These are phyloP conservation scores for Nycticorax nycticorax DNA, from an alignment of 2,113 vertebrate genomes.

Conservation along the genomic window DNA sequence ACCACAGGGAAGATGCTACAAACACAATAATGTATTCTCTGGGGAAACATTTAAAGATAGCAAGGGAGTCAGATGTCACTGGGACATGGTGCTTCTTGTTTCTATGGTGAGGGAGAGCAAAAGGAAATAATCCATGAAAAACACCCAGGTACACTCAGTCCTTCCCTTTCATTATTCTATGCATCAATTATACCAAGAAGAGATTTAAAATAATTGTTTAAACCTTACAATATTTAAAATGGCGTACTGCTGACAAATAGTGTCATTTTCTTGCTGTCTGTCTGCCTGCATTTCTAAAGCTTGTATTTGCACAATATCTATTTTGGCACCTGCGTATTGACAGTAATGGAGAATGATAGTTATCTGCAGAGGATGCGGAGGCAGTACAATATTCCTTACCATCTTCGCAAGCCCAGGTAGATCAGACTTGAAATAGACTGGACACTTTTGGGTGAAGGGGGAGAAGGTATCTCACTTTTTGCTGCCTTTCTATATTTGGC, in stretches of 20 bases:
- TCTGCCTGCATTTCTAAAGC: neutral
- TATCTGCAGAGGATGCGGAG: neutral
- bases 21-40: slow-evolving; percentile 28
- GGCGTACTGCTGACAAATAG: neutral
- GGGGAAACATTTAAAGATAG: neutral
- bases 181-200: neutral
- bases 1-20: neutral
- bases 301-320: neutral
- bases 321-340: neutral
- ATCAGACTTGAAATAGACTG: neutral
- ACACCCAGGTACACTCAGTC: neutral
- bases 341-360: neutral
- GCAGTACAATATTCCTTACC: neutral
- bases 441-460: neutral
- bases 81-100: neutral
- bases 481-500: neutral
- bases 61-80: neutral
- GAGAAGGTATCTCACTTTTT: neutral
- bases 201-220: slow-evolving; percentile 21
- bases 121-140: neutral
- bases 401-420: neutral
- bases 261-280: neutral
- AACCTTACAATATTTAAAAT: neutral
- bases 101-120: slow-evolving; percentile 18
- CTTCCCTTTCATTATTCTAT: neutral